phyloP scores from a whole-genome alignment of 2,797 vertebrate genomes.

The Lindbergichthys nudifrons region DNA sequence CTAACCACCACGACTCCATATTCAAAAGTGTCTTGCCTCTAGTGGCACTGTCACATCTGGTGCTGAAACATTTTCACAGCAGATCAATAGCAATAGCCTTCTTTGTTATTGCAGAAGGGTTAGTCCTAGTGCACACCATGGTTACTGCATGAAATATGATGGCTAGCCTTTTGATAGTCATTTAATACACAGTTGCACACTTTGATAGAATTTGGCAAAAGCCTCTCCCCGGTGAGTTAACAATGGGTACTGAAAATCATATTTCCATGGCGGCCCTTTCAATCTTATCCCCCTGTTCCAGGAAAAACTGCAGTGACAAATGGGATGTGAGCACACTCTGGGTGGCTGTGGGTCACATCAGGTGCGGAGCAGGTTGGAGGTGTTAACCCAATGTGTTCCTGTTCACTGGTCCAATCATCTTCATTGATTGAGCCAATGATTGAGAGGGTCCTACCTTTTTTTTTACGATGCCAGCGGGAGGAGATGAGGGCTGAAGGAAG shows the following conservation, averaged over 20 bases:
- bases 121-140: slow-evolving; percentile 60
- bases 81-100: slow-evolving; percentile 72
- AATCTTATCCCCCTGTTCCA: slow-evolving; percentile 70
- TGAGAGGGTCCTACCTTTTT: slow-evolving; percentile 72
- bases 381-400: slow-evolving; percentile 84
- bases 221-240: slow-evolving; percentile 80
- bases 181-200: slow-evolving; percentile 83
- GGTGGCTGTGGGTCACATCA: slow-evolving; percentile 78
- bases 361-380: slow-evolving; percentile 75
- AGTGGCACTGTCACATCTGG: slow-evolving; percentile 36
- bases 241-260: slow-evolving; percentile 79
- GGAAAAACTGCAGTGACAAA: slow-evolving; percentile 77
- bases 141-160: slow-evolving; percentile 80
- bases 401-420: slow-evolving; percentile 85
- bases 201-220: slow-evolving; percentile 84
- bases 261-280: slow-evolving; percentile 78
- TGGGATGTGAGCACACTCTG: slow-evolving; percentile 70
- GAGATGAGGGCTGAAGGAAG: slow-evolving; percentile 44
- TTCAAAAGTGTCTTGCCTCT: slow-evolving; percentile 50
- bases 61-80: slow-evolving; percentile 63
- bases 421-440: slow-evolving; percentile 81
- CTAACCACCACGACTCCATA: slow-evolving; percentile 59
- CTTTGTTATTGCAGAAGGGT: slow-evolving; percentile 58
- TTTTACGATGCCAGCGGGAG: slow-evolving; percentile 64
- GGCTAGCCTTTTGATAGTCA: slow-evolving; percentile 75